Conservation (phyloP, 1,140 invertebrate species). For the Lepidostoma basale region DNA sequence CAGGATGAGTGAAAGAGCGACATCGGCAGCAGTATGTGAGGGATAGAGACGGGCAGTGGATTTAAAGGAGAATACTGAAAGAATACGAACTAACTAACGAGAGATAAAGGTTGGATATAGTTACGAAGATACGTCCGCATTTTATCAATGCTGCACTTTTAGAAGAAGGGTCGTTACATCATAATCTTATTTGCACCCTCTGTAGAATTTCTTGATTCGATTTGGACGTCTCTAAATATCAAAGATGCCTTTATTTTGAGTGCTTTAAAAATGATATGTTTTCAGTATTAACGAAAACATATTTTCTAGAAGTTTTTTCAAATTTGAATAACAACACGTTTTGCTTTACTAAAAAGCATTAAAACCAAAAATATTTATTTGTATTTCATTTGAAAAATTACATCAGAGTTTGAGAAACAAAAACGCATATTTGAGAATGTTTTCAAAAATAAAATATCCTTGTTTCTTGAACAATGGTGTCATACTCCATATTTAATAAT, state of each 20-base stretch:
- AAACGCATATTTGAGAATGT: no score
- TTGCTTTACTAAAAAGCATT: no score
- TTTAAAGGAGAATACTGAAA: neutral
- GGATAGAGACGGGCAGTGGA: conserved; percentile 6
- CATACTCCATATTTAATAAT: no score
- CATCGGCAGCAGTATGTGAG: neutral
- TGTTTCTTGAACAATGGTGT: no score
- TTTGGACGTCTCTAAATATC: neutral
- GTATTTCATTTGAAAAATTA: no score
- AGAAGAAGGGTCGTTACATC: conserved; percentile 19
- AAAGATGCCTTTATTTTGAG: no score
- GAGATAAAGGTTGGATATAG: conserved; percentile 19
- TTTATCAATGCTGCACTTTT: conserved; percentile 35
- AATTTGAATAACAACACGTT: no score
- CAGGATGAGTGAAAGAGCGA: conserved; percentile 15
- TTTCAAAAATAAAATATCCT: no score
- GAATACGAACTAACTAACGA: conserved; percentile 36
- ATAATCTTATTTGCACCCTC: neutral
- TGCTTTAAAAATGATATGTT: no score
- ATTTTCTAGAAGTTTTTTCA: no score
- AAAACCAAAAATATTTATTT: neutral
- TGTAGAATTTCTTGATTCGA: neutral
- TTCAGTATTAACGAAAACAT: no score
- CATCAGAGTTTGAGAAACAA: no score
- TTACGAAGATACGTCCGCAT: conserved; percentile 15